Evolutionary conservation across 2,113 vertebrate genomes (phyloP), one percentile per base, ranked within the genome.

Genomic region (Ciconia maguari): DNA sequence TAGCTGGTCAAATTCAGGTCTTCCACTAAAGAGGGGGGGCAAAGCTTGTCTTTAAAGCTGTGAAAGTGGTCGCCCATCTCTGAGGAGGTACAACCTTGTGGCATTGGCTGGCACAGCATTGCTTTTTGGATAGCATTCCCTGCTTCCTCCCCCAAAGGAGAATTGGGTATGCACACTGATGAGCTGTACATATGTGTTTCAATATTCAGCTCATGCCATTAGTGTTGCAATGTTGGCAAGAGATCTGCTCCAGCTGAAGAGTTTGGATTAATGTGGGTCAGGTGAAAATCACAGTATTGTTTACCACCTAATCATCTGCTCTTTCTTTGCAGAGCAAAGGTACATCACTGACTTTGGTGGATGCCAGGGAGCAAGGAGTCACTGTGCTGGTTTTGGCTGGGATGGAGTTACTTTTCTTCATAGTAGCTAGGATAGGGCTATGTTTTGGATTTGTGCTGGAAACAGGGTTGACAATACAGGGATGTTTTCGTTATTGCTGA

Each of bases 331-430:
- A 86, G 38, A 89, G 9, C 17, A 70, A 41, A 71, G 1, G 5
- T 49, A 30, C 0, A 0, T 69, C n/a, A 10, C 44, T 65, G 54
- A 44, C 46, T 55, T 71, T 57, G 20, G 16, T 46, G 1, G 0
- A 18, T 76, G 13, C 29, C n/a, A 19, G 30, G 19, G 32, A 18
- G 19, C 25, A 83, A 92, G 32, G 16, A 51, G 15, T 38, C 16
- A 42, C 38, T 38, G 38, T 38, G 38, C 38, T 38, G 38, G 38
- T 38, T 38, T 38, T 38, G 38, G 38, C 38, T 38, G 38, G 38
- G 38, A 38, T 38, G 9, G 38, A 38, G 38, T 38, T 38, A 38
- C 38, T 38, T 38, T 38, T 38, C 38, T 38, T 38, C 38, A 38
- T 38, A 38, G 38, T 38, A 38, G 38, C 38, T 38, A 38, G 38